Base-by-base conservation (phyloP, 2,888 invertebrate genomes). In the Saturnia japonica region DNA sequence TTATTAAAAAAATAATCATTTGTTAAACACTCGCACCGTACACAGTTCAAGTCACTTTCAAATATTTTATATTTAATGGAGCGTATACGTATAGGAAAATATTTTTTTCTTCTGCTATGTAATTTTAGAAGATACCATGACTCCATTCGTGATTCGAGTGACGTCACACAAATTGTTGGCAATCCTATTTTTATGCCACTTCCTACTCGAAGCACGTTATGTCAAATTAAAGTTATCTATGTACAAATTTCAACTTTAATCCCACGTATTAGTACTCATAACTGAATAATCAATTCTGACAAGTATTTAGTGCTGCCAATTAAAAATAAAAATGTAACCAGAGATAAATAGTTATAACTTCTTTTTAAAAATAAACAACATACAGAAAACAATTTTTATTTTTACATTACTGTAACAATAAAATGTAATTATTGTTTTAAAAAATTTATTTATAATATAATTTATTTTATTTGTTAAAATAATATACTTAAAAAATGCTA, bases 121-220 rank as follows among this genome's bases (percentile, higher is more conserved):
- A 94, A 94, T 93, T 91, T 93, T 94, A 94, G 93, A 91, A 87
- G 90, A 88, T 89, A 87, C 86, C 85, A 88, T 88, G 83, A 85
- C 88, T 90, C 88, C 86, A 86, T 89, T 86, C 79, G 81, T 80
- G 88, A 86, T 89, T 86, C 79, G 81, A 80, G 88, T 94, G 94
- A 94, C 94, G 94, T 94, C 94, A 94, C 88, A 85, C 85, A 83
- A 87, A 91, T 90, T 89, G 94, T 93, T 92, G 94, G 93, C 93
- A 91, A 92, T 92, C 93, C 92, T 93, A 93, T 93, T 94, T 93
- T 91, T 90, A 87, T 90, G 85, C 86, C 82, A 91, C 86, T 92
- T 93, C 91, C 91, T 89, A 87, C 85, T 86, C 85, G 83, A 83
- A 83, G 82, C 80, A 86, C 84, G 85, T 85, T 88, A 88, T 79